Evolutionary conservation across 2,888 invertebrate species (phyloP), one percentile per base, ranked within the genome.

Genomic region (Caenorhabditis sp.): DNA sequence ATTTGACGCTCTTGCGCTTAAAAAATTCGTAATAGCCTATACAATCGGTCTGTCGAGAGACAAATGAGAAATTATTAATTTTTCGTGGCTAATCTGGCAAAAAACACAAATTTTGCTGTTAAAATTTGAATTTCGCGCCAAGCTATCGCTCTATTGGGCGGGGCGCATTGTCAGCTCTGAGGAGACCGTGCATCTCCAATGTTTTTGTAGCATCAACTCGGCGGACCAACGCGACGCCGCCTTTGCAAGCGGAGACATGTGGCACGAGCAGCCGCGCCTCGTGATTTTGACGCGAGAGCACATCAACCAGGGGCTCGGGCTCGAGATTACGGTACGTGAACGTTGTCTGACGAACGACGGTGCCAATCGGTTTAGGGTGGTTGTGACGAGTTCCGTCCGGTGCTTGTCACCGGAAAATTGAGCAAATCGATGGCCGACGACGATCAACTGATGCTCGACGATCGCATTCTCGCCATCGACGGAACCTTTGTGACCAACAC

Each of bases 381-480:
- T 5, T 43, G 48, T 22, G 65, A 71, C 4, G 30, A 58, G 17
- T 76, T 59, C 50, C 76, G 65, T 43, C 71, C 76, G 9, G 35
- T 76, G 0, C 30, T 76, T 7, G 65, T 76, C 0, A 61, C 63
- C 7, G 61, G 48, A 17, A 71, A 71, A 37, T 26, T 65, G 59
- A 53, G 32, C 11, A 41, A 65, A 22, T 71, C 71, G 7, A 71
- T 76, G 70, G 76, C 76, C 1, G 76, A 76, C 20, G 65, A 59
- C 35, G 66, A 66, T 63, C 46, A 71, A 62, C 52, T 75, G 24
- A 22, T 9, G 22, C 6, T 75, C 8, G 46, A 58, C 39, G 75
- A 75, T 43, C 68, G 75, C n/a, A 75, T 75, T 35, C 45, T 75
- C 26, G 70, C 70, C 0, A 50, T 75, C 37, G 75, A 75, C 24